Evolutionary conservation across 2,113 vertebrate species (phyloP).

Genomic region (Ascaphus truei): DNA sequence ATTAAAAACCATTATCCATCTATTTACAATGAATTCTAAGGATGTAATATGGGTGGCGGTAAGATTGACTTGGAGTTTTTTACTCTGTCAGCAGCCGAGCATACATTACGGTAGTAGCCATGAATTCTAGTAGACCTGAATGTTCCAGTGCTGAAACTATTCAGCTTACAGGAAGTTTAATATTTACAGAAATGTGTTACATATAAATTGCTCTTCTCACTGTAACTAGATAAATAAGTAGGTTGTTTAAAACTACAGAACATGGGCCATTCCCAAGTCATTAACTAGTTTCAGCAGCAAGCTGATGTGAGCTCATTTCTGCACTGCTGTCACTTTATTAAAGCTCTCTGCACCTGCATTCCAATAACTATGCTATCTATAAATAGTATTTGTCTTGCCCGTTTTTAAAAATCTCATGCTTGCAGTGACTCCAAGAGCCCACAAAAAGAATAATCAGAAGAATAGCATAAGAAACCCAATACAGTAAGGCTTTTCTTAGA

Average conservation of each 20-base stretch:
- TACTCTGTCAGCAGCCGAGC: neutral
- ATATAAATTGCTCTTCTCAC: conserved; percentile 17
- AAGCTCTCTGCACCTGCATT: conserved; percentile 4
- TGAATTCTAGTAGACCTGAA: neutral
- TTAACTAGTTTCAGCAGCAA: conserved; percentile 1
- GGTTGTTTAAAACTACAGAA: conserved; percentile 44
- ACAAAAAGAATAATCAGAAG: conserved; percentile 14
- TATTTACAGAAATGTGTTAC: conserved; percentile 28
- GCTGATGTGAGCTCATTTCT: conserved; percentile 33
- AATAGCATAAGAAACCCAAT: neutral
- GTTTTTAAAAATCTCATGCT: conserved; percentile 17
- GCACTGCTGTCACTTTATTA: conserved; percentile 15
- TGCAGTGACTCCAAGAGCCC: neutral
- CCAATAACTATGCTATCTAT: conserved; percentile 18
- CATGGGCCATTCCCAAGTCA: conserved; percentile 38
- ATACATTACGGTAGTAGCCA: conserved; percentile 6
- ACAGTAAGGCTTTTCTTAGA: too few species aligned
- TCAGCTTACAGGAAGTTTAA: conserved; percentile 13
- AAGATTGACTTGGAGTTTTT: neutral
- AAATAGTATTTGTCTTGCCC: neutral
- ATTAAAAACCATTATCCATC: too few species aligned
- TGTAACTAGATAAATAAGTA: conserved; percentile 32
- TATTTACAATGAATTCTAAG: neutral
- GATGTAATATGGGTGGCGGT: neutral
- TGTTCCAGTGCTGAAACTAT: conserved; percentile 6